Evolutionary conservation across 2,113 vertebrate genomes (phyloP), one percentile per base, ranked within the genome.

Genomic region (Anseranas semipalmata): DNA sequence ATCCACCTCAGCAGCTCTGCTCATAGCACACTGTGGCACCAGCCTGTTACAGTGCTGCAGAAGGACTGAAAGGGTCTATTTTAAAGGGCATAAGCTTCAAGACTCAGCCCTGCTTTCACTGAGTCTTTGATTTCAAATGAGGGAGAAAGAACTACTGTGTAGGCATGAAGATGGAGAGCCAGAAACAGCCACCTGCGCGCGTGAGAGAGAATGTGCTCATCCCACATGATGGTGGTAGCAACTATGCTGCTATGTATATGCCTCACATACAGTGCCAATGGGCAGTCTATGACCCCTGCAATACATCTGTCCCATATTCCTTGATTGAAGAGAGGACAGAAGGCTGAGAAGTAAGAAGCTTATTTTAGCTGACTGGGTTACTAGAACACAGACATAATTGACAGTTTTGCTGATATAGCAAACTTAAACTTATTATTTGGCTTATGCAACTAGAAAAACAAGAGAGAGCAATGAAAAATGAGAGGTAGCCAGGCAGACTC

Each of bases 171-270:
- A 96, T 76, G 73, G 73, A 91, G 65, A 94, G 89, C 77, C 94
- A 95, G 89, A 95, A 95, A 52, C 60, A 85, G 80, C 94, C 93
- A 94, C 94, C 94, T 97, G 96, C 91, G 92, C 84, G 76, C 30
- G 76, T 66, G 86, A 62, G 58, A 66, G 56, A 79, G 63, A 92
- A 95, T 65, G 67, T 27, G 78, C 72, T 87, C 56, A 63, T 87
- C 84, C 67, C 4, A 17, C 65, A 71, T 56, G 72, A 67, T 60
- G 39, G 35, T n/a, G 48, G 43, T 15, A 78, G 56, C 65, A 85
- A 17, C 73, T 87, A 30, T 46, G 48, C 53, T 85, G 37, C 85
- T 77, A 8, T 67, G 56, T 78, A 6, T 84, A 48, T 48, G 56
- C 74, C 66, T 89, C 77, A 63, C 52, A 81, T 16, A 28, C 46